Conservation (phyloP, 2,888 invertebrate species). For the Drosophila yooni region DNA sequence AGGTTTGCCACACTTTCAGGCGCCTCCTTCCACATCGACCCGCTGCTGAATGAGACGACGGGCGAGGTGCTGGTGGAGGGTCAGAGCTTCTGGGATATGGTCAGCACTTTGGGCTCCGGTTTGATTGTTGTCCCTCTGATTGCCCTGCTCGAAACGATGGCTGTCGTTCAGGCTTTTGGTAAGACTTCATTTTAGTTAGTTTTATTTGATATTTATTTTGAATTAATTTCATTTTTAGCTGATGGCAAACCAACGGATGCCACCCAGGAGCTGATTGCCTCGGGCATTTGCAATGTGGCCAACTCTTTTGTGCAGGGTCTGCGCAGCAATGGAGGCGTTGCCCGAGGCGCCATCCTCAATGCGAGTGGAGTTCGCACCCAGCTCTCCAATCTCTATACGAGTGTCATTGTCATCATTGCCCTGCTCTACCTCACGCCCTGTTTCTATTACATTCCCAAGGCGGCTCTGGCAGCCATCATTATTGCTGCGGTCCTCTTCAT, state of each 20-base stretch:
- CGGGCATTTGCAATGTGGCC: constrained; percentile 91
- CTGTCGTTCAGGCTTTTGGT: constrained; percentile 86
- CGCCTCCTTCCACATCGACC: constrained; percentile 89
- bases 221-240: constrained; percentile 83
- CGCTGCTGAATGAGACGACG: constrained; percentile 87
- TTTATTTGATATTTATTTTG: neutral
- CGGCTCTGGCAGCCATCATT: constrained; percentile 94
- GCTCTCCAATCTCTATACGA: constrained; percentile 92
- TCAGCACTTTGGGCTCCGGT: constrained; percentile 92
- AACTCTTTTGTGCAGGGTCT: constrained; percentile 95
- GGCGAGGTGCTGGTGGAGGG: constrained; percentile 69
- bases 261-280: constrained; percentile 95
- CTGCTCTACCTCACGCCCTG: constrained; percentile 94
- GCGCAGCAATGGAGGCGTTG: constrained; percentile 92
- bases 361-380: constrained; percentile 95
- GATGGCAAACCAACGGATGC: constrained; percentile 94
- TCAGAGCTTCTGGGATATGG: constrained; percentile 89
- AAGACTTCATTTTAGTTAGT: constrained; percentile 23
- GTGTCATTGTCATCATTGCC: constrained; percentile 92
- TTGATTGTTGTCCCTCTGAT: constrained; percentile 94
- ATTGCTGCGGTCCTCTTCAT: constrained; percentile 96
- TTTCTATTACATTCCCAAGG: constrained; percentile 94
- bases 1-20: constrained; percentile 89
- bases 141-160: constrained; percentile 94
- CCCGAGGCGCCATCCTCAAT: constrained; percentile 94